Evolutionary conservation across 2,113 vertebrate species (phyloP), one percentile per base, ranked within the genome.

Genomic region (Plestiodon gilberti): DNA sequence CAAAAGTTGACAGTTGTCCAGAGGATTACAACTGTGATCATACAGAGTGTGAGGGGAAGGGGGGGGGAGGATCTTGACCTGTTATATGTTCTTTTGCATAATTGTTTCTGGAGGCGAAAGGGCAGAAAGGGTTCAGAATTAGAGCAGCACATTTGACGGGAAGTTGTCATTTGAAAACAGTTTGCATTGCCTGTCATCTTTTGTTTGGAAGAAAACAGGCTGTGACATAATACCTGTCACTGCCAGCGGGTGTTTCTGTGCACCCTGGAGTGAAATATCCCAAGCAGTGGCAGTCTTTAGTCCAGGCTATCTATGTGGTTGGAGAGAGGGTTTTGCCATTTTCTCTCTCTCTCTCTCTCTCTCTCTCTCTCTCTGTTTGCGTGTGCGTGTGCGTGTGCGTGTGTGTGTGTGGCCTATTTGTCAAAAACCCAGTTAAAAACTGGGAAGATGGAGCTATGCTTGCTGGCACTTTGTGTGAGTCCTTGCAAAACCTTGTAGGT

Each of bases 1-100:
- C 94, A 90, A 93, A 92, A 92, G 92, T 93, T 96, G 94, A 96
- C 96, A 96, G 94, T 96, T 95, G 95, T 96, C 94, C 95, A 90
- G 95, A 93, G 93, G 91, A 94, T 96, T 96, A 95, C 92, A 93
- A 84, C 91, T 92, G 90, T 94, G 93, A 95, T 96, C 94, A 95
- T 90, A 91, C 89, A 38, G 83, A 96, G 90, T 95, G 94, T 93
- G 92, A 95, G 91, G 93, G 78, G 87, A 81, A 86, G 69, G 77
- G 78, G 69, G 82, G 87, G 64, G 85, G 70, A 77, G 88, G 94
- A 95, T 95, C 94, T 90, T 96, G 94, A 96, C 95, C 95, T 95
- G 95, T 95, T 92, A 92, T 88, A 93, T 85, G 81, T 96, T 94
- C 91, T 93, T 96, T 95, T 94, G 89, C 92, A 95, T 96, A 96